Conservation (phyloP, 2,113 vertebrate species). For the Solea solea region DNA sequence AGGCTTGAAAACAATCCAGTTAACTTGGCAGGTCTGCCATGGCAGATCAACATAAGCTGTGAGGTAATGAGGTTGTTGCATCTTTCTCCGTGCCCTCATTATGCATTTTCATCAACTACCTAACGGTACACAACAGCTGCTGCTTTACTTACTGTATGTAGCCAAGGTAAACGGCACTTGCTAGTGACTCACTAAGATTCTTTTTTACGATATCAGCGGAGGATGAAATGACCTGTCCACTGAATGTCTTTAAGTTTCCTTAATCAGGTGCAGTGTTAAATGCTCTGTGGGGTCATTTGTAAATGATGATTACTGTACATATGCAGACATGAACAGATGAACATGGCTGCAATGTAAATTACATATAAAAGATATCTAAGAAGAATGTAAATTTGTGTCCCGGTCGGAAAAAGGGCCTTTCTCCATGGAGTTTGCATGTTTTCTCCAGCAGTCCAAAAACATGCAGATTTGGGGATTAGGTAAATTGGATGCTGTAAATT, state of each 20-base stretch:
- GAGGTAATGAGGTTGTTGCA: constrained; percentile 65
- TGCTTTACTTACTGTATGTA: constrained; percentile 31
- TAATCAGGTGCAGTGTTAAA: constrained; percentile 5
- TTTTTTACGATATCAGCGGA: constrained; percentile 29
- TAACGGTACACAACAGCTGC: constrained; percentile 56
- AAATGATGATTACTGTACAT: constrained; percentile 6
- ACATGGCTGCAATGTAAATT: constrained; percentile 6
- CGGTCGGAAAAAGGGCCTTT: no score
- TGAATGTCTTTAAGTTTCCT: constrained; percentile 11
- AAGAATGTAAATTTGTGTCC: neutral
- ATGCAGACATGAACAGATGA: neutral
- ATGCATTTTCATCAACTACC: constrained; percentile 58
- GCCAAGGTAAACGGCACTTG: constrained; percentile 45
- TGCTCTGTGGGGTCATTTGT: constrained; percentile 1
- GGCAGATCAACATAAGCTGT: constrained; percentile 51
- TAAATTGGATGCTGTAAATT: no score
- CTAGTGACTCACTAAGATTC: constrained; percentile 14
- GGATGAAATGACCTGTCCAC: constrained; percentile 5
- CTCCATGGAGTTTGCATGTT: no score
- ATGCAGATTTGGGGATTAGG: no score
- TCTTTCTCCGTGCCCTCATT: constrained; percentile 60
- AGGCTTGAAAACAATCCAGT: constrained; percentile 26
- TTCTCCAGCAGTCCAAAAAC: no score
- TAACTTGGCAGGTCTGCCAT: constrained; percentile 48
- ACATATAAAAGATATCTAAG: constrained; percentile 32